Base-by-base conservation (phyloP, 2,797 vertebrate genomes). In the Girardinus metallicus region DNA sequence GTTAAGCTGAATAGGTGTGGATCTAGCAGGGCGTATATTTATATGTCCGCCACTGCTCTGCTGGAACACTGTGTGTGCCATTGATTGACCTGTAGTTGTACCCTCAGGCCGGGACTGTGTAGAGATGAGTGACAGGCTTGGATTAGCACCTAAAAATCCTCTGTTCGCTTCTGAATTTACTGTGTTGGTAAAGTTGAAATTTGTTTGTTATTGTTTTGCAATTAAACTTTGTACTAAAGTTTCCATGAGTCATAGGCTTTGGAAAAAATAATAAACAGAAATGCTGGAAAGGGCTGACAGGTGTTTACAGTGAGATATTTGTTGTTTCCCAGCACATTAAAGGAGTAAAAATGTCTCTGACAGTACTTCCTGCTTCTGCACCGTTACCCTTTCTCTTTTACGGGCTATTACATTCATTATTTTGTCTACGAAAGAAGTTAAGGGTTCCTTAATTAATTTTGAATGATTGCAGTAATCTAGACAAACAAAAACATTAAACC, bases 71-170 rank as follows among this genome's bases (percentile, higher is more conserved):
- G 75, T 85, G 74, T 84, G 78, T 83, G 84, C 74, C 80, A 92
- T 83, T 88, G 90, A 92, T 89, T 92, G 85, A 87, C 85, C 84
- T 83, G 78, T 86, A 85, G 76, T 83, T 80, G 76, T 86, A 86
- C 88, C 88, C 83, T 77, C 29, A 76, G 82, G 86, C 57, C 26
- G 72, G 36, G 43, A 77, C 73, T 81, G 79, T 86, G 84, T 84
- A 73, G 71, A 88, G 53, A 85, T 93, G 90, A 94, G 87, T 91
- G 93, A 86, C 92, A 92, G 86, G 74, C 85, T 84, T 73, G 87
- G 88, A 93, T 93, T 88, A 91, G 86, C 47, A 29, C 75, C 83
- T 90, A 41, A 85, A 87, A 87, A 79, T 72, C 72, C 82, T 80
- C 60, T 80, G 68, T 76, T 86, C 79, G 80, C 71, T 82, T 9